A percentile compares a stretch with the other conserved stretches of the same genome.
phyloP scores from a whole-genome alignment of 2,113 vertebrate genomes.

The Cochlearius cochlearius region DNA sequence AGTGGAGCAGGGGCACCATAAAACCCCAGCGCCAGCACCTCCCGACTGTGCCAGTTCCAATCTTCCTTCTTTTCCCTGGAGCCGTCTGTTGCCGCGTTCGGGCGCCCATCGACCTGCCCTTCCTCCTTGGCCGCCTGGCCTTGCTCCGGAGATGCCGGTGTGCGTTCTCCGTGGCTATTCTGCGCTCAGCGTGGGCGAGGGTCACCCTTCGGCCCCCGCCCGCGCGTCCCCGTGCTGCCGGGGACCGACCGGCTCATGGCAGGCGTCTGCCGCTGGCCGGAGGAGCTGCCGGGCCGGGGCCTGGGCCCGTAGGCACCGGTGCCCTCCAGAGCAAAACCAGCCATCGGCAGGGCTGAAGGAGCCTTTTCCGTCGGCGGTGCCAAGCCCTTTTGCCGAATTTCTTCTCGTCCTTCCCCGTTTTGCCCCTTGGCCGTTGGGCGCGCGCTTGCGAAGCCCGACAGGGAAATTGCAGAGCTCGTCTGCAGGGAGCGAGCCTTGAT shows the following conservation, averaged over 20 bases:
- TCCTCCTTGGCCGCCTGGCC: background rate
- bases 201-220: background rate
- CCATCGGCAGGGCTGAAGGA: background rate
- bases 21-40: background rate
- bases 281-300: background rate
- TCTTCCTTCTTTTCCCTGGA: background rate
- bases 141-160: no score
- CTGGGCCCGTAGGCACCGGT: background rate
- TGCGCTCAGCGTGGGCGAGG: rapidly evolving
- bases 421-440: background rate
- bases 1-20: rapidly evolving
- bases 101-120: background rate
- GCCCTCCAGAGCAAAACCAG: background rate
- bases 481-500: background rate
- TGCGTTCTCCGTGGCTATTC: rapidly evolving
- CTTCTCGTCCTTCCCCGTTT: background rate
- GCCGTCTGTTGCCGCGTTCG: rapidly evolving
- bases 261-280: background rate
- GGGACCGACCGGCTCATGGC: background rate
- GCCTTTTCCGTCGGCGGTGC: rapidly evolving
- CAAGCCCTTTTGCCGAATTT: background rate
- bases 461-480: background rate
- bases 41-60: background rate
- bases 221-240: rapidly evolving
- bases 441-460: rapidly evolving